Evolutionary conservation across 1,140 invertebrate species (phyloP).

Genomic region (Whitmania pigra): DNA sequence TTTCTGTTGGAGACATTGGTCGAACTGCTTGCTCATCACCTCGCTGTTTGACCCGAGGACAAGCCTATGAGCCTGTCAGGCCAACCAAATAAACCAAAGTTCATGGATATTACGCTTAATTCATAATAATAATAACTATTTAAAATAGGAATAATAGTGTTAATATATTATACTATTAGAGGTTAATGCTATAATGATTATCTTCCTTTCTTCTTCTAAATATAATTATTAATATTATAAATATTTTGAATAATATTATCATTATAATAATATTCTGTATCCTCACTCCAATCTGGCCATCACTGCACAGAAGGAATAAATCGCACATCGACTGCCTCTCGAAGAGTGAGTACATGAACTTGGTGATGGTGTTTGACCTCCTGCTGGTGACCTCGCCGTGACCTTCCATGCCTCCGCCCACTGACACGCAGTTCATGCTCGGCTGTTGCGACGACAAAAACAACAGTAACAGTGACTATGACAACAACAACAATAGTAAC

Average conservation of each 20-base stretch:
- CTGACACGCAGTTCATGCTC: no score
- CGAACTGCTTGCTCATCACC: neutral
- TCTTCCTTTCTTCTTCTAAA: no score
- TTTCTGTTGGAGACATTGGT: neutral
- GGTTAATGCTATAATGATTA: no score
- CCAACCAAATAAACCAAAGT: no score
- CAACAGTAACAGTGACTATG: no score
- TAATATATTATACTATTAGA: neutral
- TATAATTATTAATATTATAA: neutral
- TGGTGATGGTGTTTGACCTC: neutral
- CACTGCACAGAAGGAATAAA: neutral
- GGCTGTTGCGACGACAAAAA: no score
- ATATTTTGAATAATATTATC: neutral
- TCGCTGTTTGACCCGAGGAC: neutral
- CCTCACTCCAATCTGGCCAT: neutral
- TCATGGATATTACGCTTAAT: no score
- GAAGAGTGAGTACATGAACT: neutral
- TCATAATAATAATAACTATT: no score
- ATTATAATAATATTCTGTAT: neutral
- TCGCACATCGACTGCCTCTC: conserved; percentile 7
- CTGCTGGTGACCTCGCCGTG: neutral
- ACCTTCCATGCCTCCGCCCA: no score
- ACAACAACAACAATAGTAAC: no score
- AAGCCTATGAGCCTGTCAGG: neutral
- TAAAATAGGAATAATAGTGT: neutral